Conservation (phyloP, 2,888 invertebrate genomes). For the Trichopoda pennipes region DNA sequence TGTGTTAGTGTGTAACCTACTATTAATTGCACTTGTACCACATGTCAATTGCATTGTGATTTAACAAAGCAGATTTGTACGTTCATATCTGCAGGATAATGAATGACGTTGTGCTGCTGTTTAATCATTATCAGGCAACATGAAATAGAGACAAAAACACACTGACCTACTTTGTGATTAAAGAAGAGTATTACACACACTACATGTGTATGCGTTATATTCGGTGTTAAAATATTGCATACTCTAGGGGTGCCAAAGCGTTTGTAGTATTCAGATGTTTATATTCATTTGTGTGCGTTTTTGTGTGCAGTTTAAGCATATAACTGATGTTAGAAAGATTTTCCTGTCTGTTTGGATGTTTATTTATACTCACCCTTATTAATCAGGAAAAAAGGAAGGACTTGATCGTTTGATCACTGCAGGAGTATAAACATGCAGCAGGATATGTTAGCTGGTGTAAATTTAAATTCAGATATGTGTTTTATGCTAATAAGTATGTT, state of each 20-base stretch:
- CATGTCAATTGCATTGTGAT: conserved; percentile 63
- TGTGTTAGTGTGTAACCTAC: conserved; percentile 26
- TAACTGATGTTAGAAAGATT: conserved; percentile 42
- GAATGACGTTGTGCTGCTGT: conserved; percentile 45
- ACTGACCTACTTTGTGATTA: conserved; percentile 59
- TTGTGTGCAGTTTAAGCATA: conserved; percentile 31
- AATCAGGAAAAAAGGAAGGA: conserved; percentile 45
- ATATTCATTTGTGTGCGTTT: background rate
- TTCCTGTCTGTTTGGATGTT: conserved; percentile 45
- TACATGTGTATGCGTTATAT: background rate
- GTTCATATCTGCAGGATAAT: conserved; percentile 3
- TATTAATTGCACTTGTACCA: conserved; percentile 67
- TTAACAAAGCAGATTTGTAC: conserved; percentile 10
- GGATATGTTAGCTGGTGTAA: conserved; percentile 28
- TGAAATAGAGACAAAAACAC: conserved; percentile 35
- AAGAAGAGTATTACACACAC: background rate
- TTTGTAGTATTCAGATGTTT: background rate
- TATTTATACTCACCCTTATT: conserved; percentile 61
- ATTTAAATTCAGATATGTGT: background rate
- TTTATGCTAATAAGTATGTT: conserved; percentile 6
- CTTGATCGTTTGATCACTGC: conserved; percentile 11
- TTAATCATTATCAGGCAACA: conserved; percentile 58
- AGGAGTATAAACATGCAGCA: conserved; percentile 6
- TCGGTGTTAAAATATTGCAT: conserved; percentile 36
- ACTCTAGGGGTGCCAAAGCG: background rate